Evolutionary conservation across 2,888 invertebrate species (phyloP).

Genomic region (Camponotus fellah): DNA sequence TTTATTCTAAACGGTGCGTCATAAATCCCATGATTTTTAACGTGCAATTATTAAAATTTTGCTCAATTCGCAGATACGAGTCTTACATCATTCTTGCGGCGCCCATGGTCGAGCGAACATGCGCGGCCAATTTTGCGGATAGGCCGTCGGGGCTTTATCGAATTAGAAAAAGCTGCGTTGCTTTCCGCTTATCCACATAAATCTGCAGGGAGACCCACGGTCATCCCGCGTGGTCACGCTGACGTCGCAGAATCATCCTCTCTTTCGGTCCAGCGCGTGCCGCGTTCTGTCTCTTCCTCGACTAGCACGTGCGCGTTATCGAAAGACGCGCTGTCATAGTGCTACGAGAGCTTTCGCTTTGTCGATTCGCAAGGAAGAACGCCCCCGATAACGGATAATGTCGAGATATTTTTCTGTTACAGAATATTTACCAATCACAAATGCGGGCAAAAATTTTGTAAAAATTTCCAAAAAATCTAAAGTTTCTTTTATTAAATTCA

Average conservation of each 20-base stretch:
- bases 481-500: background rate
- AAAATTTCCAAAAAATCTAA: slow-evolving; percentile 2
- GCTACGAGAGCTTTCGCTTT: slow-evolving; percentile 19
- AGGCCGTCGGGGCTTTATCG: slow-evolving; percentile 63
- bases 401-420: slow-evolving; percentile 26
- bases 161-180: slow-evolving; percentile 67
- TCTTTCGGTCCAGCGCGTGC: slow-evolving; percentile 41
- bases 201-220: slow-evolving; percentile 61
- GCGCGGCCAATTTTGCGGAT: slow-evolving; percentile 58
- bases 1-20: background rate
- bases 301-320: slow-evolving; percentile 45
- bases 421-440: slow-evolving; percentile 9
- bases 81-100: slow-evolving; percentile 1
- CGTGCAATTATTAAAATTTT: background rate
- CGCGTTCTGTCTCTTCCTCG: slow-evolving; percentile 53
- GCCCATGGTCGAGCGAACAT: slow-evolving; percentile 30
- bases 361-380: slow-evolving; percentile 19
- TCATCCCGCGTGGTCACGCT: slow-evolving; percentile 72
- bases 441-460: background rate
- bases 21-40: background rate
- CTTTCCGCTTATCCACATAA: slow-evolving; percentile 56
- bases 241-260: slow-evolving; percentile 65
- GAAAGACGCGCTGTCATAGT: slow-evolving; percentile 4
- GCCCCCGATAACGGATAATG: slow-evolving; percentile 11
- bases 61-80: background rate